Evolutionary conservation across 2,113 vertebrate species (phyloP).

Genomic region (Cathartes aura): DNA sequence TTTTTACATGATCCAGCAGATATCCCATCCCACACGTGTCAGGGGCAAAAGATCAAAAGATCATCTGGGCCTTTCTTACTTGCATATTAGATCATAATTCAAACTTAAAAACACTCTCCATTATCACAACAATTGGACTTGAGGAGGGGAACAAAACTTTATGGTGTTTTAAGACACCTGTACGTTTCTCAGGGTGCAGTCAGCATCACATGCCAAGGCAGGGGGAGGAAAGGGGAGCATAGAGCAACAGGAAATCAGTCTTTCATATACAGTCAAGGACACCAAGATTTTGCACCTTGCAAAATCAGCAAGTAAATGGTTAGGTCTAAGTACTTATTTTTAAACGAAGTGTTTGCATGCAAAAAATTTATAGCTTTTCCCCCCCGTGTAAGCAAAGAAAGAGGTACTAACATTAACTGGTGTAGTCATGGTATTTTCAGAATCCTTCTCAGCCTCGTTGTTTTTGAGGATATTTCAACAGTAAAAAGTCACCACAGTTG

Average conservation of each 20-base stretch:
- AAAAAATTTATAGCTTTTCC: neutral
- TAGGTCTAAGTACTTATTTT: neutral
- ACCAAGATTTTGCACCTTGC: neutral
- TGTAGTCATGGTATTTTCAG: neutral
- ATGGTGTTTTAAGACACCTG: neutral
- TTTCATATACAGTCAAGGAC: neutral
- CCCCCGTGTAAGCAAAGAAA: neutral
- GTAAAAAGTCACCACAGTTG: neutral
- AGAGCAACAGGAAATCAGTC: neutral
- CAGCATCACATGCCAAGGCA: neutral
- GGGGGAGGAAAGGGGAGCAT: neutral
- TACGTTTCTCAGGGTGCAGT: neutral
- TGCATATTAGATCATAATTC: neutral
- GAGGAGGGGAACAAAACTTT: neutral
- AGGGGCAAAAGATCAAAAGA: neutral
- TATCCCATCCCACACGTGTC: neutral
- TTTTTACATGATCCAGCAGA: neutral
- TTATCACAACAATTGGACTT: neutral
- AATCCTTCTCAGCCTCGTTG: neutral
- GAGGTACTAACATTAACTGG: neutral
- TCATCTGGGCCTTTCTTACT: neutral
- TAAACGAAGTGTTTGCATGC: neutral
- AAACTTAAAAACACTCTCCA: neutral
- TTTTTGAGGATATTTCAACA: neutral
- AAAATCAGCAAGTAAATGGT: neutral